phyloP scores from a whole-genome alignment of 1,140 invertebrate species.

The Megathymus violae region DNA sequence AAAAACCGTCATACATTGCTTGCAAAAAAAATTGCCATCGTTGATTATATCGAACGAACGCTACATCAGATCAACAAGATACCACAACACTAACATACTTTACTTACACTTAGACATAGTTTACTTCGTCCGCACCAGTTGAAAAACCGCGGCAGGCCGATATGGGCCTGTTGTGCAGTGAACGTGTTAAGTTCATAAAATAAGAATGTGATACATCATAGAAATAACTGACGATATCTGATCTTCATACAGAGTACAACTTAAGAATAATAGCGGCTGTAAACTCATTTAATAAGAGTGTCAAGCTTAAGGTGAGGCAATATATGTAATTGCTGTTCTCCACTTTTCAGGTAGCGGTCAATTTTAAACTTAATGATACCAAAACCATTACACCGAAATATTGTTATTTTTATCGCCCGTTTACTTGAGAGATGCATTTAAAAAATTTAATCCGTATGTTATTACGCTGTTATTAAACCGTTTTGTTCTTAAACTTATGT shows the following conservation, averaged over 20 bases:
- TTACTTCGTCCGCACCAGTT: no score
- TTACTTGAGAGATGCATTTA: no score
- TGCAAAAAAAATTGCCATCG: slow-evolving; percentile 14
- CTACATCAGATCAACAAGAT: slow-evolving; percentile 23
- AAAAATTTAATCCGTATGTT: no score
- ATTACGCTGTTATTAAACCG: no score
- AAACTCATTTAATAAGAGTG: slow-evolving; percentile 7
- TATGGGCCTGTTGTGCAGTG: no score
- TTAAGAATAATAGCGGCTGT: not conserved
- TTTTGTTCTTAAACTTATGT: not conserved
- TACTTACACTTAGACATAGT: no score
- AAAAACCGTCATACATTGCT: not conserved
- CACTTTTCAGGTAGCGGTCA: slow-evolving; percentile 1
- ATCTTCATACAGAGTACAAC: slow-evolving; percentile 3
- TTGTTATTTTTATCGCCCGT: not conserved
- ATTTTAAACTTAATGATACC: slow-evolving; percentile 7
- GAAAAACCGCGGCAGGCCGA: no score
- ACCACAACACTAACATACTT: slow-evolving; percentile 35
- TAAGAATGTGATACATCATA: no score
- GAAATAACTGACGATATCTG: slow-evolving; percentile 1
- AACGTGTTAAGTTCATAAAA: no score
- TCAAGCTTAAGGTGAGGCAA: slow-evolving; percentile 8
- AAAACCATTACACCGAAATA: slow-evolving; percentile 15
- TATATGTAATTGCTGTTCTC: not conserved
- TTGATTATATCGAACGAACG: slow-evolving; percentile 24